Evolutionary conservation across 2,113 vertebrate genomes (phyloP).

Genomic region (Manacus vitellinus): DNA sequence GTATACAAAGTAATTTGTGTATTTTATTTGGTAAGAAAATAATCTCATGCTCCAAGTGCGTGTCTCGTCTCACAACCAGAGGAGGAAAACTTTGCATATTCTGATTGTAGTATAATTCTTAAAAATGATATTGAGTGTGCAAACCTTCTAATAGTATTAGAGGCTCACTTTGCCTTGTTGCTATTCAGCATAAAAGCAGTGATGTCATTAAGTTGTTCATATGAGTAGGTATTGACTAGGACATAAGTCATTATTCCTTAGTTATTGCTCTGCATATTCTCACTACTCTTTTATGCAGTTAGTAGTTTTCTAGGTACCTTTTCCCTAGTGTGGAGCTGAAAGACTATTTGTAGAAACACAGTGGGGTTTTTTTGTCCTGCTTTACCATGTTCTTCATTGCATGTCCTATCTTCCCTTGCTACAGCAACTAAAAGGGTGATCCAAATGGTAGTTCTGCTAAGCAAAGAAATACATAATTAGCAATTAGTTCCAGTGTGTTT

Average conservation of each 20-base stretch:
- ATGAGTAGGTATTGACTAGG: not conserved
- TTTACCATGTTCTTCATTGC: not conserved
- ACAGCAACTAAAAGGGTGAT: not conserved
- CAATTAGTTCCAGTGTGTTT: not conserved
- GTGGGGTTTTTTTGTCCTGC: not conserved
- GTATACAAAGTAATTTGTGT: not conserved
- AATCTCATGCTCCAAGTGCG: not conserved
- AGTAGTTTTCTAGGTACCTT: not conserved
- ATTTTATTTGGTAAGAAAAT: not conserved
- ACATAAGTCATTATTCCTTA: not conserved
- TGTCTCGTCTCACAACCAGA: not conserved
- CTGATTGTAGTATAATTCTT: not conserved
- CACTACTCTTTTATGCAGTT: not conserved
- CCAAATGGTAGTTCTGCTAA: not conserved
- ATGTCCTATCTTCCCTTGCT: not conserved
- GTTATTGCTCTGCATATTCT: not conserved
- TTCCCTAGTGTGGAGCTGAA: not conserved
- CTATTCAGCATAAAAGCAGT: not conserved
- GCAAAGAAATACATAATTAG: not conserved
- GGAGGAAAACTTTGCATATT: not conserved
- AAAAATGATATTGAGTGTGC: rapidly evolving
- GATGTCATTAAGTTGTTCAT: not conserved
- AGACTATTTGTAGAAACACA: not conserved
- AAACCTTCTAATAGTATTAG: not conserved
- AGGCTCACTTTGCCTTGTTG: not conserved